Evolutionary conservation across 2,888 invertebrate species (phyloP), one percentile per base, ranked within the genome.

Genomic region (Rhamnusium bicolor): DNA sequence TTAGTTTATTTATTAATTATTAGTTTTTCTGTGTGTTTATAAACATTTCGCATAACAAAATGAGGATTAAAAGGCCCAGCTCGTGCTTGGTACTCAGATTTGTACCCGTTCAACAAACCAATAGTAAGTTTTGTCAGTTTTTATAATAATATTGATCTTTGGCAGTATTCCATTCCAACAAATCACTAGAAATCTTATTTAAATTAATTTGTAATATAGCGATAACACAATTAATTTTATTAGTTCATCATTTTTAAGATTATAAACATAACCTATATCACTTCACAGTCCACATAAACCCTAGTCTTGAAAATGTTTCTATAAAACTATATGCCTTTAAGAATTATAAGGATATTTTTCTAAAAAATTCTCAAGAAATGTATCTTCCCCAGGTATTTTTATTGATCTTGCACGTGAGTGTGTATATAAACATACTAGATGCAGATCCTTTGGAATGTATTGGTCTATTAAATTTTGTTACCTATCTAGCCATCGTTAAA

Each of bases 31-130:
- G 71, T 75, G 65, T 32, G 32, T 77, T 69, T 67, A 62, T 54
- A 70, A 67, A 74, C 71, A 69, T 70, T 76, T 70, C 66, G 18
- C 56, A 51, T 32, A 18, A 73, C 49, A 78, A 75, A 54, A 92
- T 92, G 92, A 90, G 92, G 89, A 90, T 92, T 85, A 92, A 92
- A 89, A 90, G 92, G 87, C 91, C 91, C 86, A 91, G 91, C 79
- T 91, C 91, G 81, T 92, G 92, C 86, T 89, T 92, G 81, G 91
- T 92, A 79, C 88, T 92, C 71, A 89, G 91, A 84, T 91, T 92
- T 82, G 90, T 90, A 85, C 92, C 92, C 18, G 84, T 91, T 74
- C 89, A 86, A 71, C 85, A 86, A 53, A 68, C 67, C 19, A 51
- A 62, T 40, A 71, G 78, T 78, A 72, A 78, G 78, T 65, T 58